Evolutionary conservation across 2,888 invertebrate species (phyloP).

Genomic region (Mesoligia furuncula): DNA sequence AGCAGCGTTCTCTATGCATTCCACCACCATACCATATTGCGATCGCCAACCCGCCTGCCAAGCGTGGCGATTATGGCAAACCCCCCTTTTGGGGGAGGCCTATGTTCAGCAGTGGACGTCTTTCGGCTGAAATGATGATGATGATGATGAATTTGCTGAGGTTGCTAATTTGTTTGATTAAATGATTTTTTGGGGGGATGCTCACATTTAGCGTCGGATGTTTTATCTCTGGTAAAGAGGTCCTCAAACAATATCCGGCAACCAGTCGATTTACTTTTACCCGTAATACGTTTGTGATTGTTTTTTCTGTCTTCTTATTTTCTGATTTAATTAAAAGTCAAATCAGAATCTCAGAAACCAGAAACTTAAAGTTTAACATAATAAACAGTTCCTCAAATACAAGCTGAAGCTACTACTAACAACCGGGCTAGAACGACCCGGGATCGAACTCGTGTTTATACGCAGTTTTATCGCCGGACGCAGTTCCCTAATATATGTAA

Average conservation of each 20-base stretch:
- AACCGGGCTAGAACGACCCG: slow-evolving; percentile 11
- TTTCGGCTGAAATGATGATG: no score
- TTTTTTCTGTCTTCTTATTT: background rate
- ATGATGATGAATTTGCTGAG: no score
- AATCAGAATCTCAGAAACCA: background rate
- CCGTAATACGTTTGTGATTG: background rate
- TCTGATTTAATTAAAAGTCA: background rate
- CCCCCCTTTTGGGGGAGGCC: no score
- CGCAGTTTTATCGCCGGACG: slow-evolving; percentile 59
- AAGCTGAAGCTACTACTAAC: slow-evolving; percentile 15
- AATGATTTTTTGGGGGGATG: rapidly evolving
- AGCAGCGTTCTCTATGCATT: no score
- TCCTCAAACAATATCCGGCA: background rate
- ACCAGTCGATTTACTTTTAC: no score
- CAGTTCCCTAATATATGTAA: slow-evolving; percentile 54
- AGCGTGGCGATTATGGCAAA: no score
- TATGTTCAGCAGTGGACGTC: no score
- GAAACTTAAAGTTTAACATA: slow-evolving; percentile 1
- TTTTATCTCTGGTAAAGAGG: background rate
- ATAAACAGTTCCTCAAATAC: slow-evolving; percentile 3
- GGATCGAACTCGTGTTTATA: slow-evolving; percentile 54
- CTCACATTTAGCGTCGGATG: background rate
- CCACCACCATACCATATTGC: no score
- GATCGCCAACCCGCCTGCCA: no score
- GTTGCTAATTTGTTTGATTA: background rate